A percentile compares a stretch with the other conserved stretches of the same genome.
These are phyloP conservation scores for Cantharis lateralis DNA, from an alignment of 2,888 invertebrate species.

Conservation along the genomic window DNA sequence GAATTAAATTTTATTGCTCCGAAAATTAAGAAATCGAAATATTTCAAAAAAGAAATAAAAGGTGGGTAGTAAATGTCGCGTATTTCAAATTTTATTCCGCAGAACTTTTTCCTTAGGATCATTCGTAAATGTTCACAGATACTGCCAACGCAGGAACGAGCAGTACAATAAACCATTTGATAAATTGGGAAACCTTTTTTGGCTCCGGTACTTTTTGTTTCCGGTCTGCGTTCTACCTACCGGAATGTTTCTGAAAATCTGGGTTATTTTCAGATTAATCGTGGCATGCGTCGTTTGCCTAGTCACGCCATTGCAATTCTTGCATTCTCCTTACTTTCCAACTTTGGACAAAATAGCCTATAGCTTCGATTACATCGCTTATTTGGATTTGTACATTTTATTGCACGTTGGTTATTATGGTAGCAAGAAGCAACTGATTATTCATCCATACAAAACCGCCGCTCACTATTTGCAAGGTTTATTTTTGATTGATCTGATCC, in stretches of 20 bases:
- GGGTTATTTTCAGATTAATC: conserved; percentile 35
- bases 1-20: neutral
- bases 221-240: conserved; percentile 44
- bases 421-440: conserved; percentile 57
- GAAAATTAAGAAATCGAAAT: neutral
- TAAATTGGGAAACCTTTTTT: conserved; percentile 37
- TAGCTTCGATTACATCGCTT: conserved; percentile 56
- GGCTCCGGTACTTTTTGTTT: conserved; percentile 39
- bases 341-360: conserved; percentile 41
- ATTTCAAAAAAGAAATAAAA: neutral
- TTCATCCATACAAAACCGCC: conserved; percentile 61
- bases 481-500: conserved; percentile 57
- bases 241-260: conserved; percentile 41
- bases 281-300: conserved; percentile 23
- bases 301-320: conserved; percentile 32
- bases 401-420: conserved; percentile 61
- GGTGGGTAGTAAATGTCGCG: no score
- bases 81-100: neutral
- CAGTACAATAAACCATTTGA: conserved; percentile 35
- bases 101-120: conserved; percentile 33
- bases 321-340: conserved; percentile 24
- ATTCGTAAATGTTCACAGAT: conserved; percentile 37
- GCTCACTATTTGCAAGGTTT: conserved; percentile 58
- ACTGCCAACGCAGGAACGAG: conserved; percentile 35
- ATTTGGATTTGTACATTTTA: conserved; percentile 59